Evolutionary conservation across 2,113 vertebrate genomes (phyloP), one percentile per base, ranked within the genome.

Genomic region (Sander vitreus): DNA sequence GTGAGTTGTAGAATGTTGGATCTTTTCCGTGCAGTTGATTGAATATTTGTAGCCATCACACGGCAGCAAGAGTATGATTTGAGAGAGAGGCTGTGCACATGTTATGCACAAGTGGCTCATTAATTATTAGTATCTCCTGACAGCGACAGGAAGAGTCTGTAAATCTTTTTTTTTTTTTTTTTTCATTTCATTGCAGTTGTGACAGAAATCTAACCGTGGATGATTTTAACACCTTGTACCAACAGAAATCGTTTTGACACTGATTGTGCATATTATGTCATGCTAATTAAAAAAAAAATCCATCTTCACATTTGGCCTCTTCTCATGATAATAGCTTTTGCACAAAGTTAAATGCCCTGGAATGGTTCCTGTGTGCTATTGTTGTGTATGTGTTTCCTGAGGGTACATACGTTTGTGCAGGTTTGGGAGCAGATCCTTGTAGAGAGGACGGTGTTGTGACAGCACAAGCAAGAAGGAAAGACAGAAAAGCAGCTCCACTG

Each of bases 401-500:
- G 30, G 18, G 6, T 73, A 93, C 94, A 18, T 91, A 96, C 95
- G 69, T 82, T 85, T 92, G 23, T 84, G 90, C 27, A 95, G 91
- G 19, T 73, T 84, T 33, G 84, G 66, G n/a, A 95, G 80, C 23
- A 95, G 81, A 27, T 62, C 21, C 70, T 76, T 89, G 66, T 96
- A 96, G 1, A 85, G 36, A 5, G 25, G 48, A 3, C 91, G 87
- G 30, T 94, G 88, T 5, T 58, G 81, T 0, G 86, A 90, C 77
- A 95, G 67, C 48, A 95, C 90, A 5, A 79, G 72, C 27, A 88
- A 23, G 71, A 96, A 95, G n/a, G 92, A 91, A 19, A 95, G 80
- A 80, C 94, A 95, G 89, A 94, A 95, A 21, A 95, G 74, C 60
- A 96, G 75, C 87, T 95, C 88, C 73, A 96, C 93, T 0, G 94